Base-by-base conservation (phyloP, 2,888 invertebrate species). In the Thyatira batis region DNA sequence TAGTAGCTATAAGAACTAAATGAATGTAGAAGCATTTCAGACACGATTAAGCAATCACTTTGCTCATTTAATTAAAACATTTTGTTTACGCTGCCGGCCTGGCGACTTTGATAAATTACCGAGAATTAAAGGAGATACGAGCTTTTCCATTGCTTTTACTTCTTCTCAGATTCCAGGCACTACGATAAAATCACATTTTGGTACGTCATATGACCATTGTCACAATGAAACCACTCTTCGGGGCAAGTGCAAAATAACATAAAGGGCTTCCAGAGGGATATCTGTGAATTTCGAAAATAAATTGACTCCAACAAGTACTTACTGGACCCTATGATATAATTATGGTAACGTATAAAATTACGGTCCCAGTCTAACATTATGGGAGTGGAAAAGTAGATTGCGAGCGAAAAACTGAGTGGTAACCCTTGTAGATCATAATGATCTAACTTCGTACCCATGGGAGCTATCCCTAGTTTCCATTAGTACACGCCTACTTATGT, bases 61-160 rank as follows among this genome's bases (percentile, higher is more conserved):
- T 66, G 64, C 69, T 76, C 71, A 72, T 82, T 80, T 80, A 81
- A 84, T 82, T 82, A 80, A 76, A 80, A 70, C 73, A 77, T 76
- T 82, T 81, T 81, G 78, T 80, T 82, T 80, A 75, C 76, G 67
- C 68, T 60, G 68, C 61, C 58, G 58, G 66, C 66, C 64, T 60
- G 51, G 64, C 58, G 79, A 82, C 80, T 78, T 80, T 82, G 82
- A 82, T 80, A 73, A 81, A 84, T 82, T 69, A 62, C 65, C 53
- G 55, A 59, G 71, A 74, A 78, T 76, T 69, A 73, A 71, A 71
- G 71, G 67, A 73, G 70, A 72, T 70, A 69, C 65, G 52, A 48
- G 54, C 55, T 63, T 69, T 71, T 58, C 65, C 67, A 69, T 70
- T 63, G 67, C 50, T 53, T 65, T 51, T 51, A 60, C 58, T 62